phyloP scores from a whole-genome alignment of 2,888 invertebrate species.

The Drosophila nigricruria region DNA sequence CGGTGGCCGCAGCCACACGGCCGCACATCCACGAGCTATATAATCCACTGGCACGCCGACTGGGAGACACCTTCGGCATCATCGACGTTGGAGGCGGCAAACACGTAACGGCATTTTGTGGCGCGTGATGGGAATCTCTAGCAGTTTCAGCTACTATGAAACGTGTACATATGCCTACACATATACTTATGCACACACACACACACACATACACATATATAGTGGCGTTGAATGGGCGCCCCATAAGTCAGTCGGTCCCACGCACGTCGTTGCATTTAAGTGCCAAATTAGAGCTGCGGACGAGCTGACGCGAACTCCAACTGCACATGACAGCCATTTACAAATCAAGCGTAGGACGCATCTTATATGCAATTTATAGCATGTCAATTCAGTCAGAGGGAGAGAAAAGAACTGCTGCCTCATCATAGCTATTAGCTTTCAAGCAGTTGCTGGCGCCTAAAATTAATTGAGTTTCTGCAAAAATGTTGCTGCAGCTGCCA shows the following conservation, averaged over 20 bases:
- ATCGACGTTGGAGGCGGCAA: conserved; percentile 59
- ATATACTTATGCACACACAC: conserved; percentile 24
- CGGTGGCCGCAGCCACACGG: conserved; percentile 41
- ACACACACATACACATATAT: conserved; percentile 5
- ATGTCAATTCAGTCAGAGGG: conserved; percentile 53
- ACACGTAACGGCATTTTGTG: conserved; percentile 79
- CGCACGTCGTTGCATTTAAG: conserved; percentile 80
- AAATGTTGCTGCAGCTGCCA: conserved; percentile 26
- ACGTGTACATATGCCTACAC: conserved; percentile 77
- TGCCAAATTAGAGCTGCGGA: conserved; percentile 72
- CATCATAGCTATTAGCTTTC: conserved; percentile 47
- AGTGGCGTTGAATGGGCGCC: conserved; percentile 25
- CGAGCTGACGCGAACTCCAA: conserved; percentile 18
- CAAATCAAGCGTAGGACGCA: conserved; percentile 55
- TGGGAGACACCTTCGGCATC: conserved; percentile 50
- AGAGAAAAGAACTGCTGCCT: conserved; percentile 38
- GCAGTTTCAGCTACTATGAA: conserved; percentile 42
- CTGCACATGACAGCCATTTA: conserved; percentile 57
- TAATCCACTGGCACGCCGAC: conserved; percentile 59
- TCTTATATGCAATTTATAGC: conserved; percentile 65
- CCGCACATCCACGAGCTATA: conserved; percentile 28
- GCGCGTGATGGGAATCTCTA: conserved; percentile 75
- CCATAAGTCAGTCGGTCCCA: conserved; percentile 60
- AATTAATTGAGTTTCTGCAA: conserved; percentile 65
- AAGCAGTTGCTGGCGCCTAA: conserved; percentile 30